Evolutionary conservation across 2,113 vertebrate genomes (phyloP).

Genomic region (Prinia subflava): DNA sequence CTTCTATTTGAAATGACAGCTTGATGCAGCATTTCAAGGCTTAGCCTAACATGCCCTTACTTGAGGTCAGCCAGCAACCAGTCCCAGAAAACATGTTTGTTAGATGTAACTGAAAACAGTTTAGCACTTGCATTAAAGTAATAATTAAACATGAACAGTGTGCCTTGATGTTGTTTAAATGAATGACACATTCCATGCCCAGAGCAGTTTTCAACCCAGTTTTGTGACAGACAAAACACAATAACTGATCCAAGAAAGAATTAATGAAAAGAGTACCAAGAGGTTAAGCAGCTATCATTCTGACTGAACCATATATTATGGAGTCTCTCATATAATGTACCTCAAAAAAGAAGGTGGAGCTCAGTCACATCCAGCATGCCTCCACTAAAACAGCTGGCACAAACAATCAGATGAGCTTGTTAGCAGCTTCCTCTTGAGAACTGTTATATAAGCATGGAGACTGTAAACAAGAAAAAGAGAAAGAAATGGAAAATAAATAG

Average conservation of each 20-base stretch:
- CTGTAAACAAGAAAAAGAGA: background rate
- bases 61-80: conserved; percentile 52
- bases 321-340: background rate
- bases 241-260: conserved; percentile 52
- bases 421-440: conserved; percentile 12
- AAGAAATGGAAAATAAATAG: conserved; percentile 23
- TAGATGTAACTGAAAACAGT: conserved; percentile 57
- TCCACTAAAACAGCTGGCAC: conserved; percentile 32
- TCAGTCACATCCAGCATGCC: background rate
- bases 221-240: conserved; percentile 57
- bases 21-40: conserved; percentile 65
- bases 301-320: background rate
- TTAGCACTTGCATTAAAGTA: conserved; percentile 59
- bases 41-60: conserved; percentile 62
- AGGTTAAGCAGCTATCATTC: conserved; percentile 42
- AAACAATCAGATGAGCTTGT: background rate
- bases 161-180: conserved; percentile 58
- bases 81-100: conserved; percentile 52
- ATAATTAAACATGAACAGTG: conserved; percentile 56
- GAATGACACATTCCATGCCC: conserved; percentile 60
- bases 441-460: conserved; percentile 1
- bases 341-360: background rate
- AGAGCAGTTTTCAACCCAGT: conserved; percentile 40
- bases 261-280: conserved; percentile 31
- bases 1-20: conserved; percentile 61